A percentile compares a stretch with the other conserved stretches of the same genome.
These are phyloP conservation scores for Mixornis gularis DNA, from an alignment of 2,113 vertebrate species.

Conservation along the genomic window DNA sequence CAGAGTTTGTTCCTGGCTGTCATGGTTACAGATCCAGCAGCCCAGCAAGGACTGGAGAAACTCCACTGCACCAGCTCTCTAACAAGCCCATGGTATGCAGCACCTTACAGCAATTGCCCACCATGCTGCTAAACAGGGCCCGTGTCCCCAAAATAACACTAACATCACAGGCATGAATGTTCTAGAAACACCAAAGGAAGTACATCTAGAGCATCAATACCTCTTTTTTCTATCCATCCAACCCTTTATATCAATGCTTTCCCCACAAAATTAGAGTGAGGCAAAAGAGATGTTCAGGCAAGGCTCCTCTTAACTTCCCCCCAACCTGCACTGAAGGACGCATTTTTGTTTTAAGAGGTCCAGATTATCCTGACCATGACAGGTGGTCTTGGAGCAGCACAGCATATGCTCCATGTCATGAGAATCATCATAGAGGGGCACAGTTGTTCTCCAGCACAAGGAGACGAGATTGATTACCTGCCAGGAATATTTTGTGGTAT, in stretches of 20 bases:
- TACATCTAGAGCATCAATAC: not conserved
- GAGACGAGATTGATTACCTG: not conserved
- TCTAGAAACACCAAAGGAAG: not conserved
- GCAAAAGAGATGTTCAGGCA: not conserved
- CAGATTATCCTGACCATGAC: not conserved
- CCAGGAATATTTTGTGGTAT: not conserved
- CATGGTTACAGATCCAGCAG: not conserved
- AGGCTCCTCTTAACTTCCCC: not conserved
- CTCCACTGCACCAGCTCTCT: not conserved
- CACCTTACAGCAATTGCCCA: not conserved
- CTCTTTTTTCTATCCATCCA: not conserved
- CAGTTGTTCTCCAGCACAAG: not conserved
- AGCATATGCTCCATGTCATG: not conserved
- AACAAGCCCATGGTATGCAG: not conserved
- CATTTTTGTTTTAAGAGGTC: not conserved
- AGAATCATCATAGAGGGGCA: not conserved
- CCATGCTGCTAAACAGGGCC: not conserved
- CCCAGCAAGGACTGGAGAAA: not conserved
- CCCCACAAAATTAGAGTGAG: not conserved
- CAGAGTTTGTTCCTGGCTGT: not conserved
- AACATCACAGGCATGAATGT: not conserved
- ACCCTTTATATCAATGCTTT: not conserved
- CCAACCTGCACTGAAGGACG: not conserved
- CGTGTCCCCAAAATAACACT: not conserved
- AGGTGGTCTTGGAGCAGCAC: not conserved